Evolutionary conservation across 2,113 vertebrate species (phyloP).

Genomic region (Corynorhinus townsendii): DNA sequence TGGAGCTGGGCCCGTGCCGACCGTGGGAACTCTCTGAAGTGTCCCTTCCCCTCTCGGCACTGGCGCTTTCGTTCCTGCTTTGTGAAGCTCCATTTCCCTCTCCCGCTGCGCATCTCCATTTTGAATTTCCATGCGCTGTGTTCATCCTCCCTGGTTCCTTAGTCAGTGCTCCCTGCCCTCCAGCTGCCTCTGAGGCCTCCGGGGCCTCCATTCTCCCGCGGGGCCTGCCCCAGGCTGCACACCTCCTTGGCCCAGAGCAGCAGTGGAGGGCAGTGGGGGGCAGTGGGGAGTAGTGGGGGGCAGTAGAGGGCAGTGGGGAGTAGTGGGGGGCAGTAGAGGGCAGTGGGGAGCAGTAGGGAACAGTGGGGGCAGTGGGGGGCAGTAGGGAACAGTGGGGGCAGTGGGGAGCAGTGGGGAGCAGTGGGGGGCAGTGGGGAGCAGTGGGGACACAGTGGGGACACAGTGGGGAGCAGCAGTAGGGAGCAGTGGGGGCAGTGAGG

Average conservation of each 20-base stretch:
- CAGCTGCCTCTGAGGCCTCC: not conserved
- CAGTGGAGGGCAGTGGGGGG: no score
- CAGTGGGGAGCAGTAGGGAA: no score
- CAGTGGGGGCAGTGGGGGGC: no score
- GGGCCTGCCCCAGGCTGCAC: not conserved
- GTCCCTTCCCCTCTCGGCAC: not conserved
- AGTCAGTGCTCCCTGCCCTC: not conserved
- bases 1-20: not conserved
- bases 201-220: not conserved
- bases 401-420: no score
- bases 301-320: no score
- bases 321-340: no score
- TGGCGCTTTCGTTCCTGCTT: not conserved
- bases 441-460: no score
- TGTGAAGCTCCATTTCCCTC: not conserved
- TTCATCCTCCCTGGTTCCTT: not conserved
- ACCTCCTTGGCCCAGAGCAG: not conserved
- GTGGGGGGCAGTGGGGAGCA: no score
- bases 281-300: no score
- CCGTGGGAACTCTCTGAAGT: not conserved
- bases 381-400: no score
- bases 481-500: no score
- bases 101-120: not conserved
- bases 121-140: not conserved
- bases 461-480: no score